phyloP scores from a whole-genome alignment of 2,888 invertebrate genomes.

The Chymomyza fuscimana region DNA sequence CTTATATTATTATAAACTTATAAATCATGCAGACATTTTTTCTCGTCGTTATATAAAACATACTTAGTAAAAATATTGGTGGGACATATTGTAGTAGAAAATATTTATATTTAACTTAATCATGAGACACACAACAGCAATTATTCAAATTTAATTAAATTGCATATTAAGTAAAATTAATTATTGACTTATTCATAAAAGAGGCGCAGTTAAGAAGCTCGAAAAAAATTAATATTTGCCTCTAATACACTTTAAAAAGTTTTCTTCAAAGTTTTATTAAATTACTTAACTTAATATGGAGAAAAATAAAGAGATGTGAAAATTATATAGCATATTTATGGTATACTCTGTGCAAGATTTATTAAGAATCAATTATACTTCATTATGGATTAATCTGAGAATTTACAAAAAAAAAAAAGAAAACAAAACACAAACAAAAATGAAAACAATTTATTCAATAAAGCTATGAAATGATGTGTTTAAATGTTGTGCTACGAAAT shows the following conservation, averaged over 20 bases:
- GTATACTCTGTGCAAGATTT: constrained; percentile 70
- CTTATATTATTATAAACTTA: constrained; percentile 13
- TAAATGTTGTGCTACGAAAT: constrained; percentile 33
- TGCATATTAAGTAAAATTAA: constrained; percentile 49
- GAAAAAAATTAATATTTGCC: neutral
- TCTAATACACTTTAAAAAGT: constrained; percentile 37
- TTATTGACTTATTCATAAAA: constrained; percentile 1
- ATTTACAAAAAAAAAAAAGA: constrained; percentile 50
- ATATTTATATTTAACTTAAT: constrained; percentile 58
- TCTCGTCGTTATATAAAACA: constrained; percentile 56
- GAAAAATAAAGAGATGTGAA: constrained; percentile 21
- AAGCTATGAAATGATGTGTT: constrained; percentile 73
- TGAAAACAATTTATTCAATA: constrained; percentile 68
- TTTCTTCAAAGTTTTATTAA: constrained; percentile 60
- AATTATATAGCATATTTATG: constrained; percentile 68
- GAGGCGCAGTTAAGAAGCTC: neutral
- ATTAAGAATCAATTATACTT: constrained; percentile 69
- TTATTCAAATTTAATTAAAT: constrained; percentile 65
- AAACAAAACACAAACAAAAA: constrained; percentile 27
- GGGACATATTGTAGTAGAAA: constrained; percentile 64
- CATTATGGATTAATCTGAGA: constrained; percentile 69
- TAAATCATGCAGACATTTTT: constrained; percentile 49
- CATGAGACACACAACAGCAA: constrained; percentile 42
- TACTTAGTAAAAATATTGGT: constrained; percentile 67
- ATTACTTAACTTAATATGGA: constrained; percentile 46